Evolutionary conservation across 1,140 invertebrate genomes (phyloP).

Genomic region (Drosophila gunungcola): DNA sequence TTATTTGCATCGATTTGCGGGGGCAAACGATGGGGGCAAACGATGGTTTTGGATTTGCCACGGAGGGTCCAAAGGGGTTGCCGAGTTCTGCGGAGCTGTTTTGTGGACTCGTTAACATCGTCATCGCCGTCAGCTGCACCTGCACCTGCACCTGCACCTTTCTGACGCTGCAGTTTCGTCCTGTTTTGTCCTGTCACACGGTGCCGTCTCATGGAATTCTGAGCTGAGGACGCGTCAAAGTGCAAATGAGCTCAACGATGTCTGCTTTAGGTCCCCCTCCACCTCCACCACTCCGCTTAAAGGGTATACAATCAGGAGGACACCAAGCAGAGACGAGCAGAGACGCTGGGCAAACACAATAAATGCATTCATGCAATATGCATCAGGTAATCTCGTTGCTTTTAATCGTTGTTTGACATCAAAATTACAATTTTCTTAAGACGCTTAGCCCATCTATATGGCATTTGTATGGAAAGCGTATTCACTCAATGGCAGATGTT

Average conservation of each 20-base stretch:
- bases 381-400: constrained; percentile 83
- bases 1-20: constrained; percentile 56
- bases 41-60: not conserved
- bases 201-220: constrained; percentile 49
- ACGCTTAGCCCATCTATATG: constrained; percentile 39
- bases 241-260: constrained; percentile 75
- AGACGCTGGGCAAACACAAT: constrained; percentile 59
- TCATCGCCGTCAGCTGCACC: constrained; percentile 72
- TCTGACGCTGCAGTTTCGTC: constrained; percentile 57
- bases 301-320: constrained; percentile 14
- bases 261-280: constrained; percentile 33
- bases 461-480: constrained; percentile 29
- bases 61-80: constrained; percentile 9
- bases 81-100: constrained; percentile 36
- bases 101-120: constrained; percentile 79
- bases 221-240: constrained; percentile 66
- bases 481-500: constrained; percentile 51
- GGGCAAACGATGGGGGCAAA: not conserved
- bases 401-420: constrained; percentile 85
- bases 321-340: not conserved
- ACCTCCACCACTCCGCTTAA: not conserved
- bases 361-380: constrained; percentile 82
- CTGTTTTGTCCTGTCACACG: constrained; percentile 33
- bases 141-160: constrained; percentile 62
- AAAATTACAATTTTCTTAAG: constrained; percentile 82